phyloP scores from a whole-genome alignment of 2,888 invertebrate species.

The Parochlus steinenii region DNA sequence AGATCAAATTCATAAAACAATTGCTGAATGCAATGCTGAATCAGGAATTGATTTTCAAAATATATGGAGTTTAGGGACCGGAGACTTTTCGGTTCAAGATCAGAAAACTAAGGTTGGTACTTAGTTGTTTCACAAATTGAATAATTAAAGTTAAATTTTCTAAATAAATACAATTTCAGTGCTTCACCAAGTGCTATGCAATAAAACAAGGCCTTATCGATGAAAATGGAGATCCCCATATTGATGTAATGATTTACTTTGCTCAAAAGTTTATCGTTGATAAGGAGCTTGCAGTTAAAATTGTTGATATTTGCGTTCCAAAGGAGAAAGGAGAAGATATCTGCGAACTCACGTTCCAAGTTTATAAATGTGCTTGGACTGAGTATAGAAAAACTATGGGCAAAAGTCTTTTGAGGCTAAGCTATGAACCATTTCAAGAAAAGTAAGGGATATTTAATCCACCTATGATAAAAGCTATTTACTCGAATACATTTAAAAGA shows the following conservation, averaged over 20 bases:
- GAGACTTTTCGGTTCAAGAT: too few species aligned
- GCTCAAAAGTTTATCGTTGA: background rate
- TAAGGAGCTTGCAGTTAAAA: background rate
- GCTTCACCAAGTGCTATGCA: constrained; percentile 1
- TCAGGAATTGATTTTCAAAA: too few species aligned
- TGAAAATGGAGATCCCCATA: background rate
- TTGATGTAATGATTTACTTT: background rate
- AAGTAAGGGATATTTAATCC: too few species aligned
- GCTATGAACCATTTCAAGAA: too few species aligned
- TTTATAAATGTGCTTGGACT: constrained; percentile 9
- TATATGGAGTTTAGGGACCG: too few species aligned
- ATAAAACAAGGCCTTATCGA: background rate
- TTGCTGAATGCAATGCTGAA: too few species aligned
- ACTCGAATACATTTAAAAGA: too few species aligned
- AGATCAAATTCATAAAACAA: too few species aligned
- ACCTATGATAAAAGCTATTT: too few species aligned
- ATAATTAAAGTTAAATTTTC: background rate
- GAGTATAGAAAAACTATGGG: too few species aligned
- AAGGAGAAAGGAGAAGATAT: constrained; percentile 1
- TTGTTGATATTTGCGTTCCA: constrained; percentile 4
- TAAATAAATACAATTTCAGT: background rate
- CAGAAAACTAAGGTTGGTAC: background rate
- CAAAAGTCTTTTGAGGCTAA: too few species aligned
- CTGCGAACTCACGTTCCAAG: constrained; percentile 3
- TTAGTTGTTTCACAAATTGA: background rate